These are phyloP conservation scores for Brachionus koreanus DNA, from an alignment of 1,140 invertebrate genomes.

Conservation along the genomic window DNA sequence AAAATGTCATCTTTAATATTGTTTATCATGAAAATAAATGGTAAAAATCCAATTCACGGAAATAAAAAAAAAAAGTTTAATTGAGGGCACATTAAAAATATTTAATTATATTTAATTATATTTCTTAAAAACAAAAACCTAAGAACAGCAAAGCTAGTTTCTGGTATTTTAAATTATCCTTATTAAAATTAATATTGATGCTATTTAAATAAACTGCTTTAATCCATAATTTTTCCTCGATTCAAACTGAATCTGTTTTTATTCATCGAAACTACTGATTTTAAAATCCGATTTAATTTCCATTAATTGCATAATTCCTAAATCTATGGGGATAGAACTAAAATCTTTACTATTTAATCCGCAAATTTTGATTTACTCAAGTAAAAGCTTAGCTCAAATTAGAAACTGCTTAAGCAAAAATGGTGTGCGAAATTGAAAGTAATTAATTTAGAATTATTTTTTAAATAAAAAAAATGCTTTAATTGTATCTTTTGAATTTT, in stretches of 20 bases:
- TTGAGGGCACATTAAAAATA: no score
- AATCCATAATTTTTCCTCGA: not conserved
- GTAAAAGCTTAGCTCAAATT: not conserved
- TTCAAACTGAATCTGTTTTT: not conserved
- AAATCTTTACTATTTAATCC: not conserved
- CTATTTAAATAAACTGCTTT: not conserved
- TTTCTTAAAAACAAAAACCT: no score
- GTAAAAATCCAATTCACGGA: no score
- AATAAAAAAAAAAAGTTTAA: no score
- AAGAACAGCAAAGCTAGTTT: no score
- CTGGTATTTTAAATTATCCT: no score
- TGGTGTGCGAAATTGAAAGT: not conserved
- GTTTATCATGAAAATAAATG: no score
- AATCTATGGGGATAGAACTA: not conserved
- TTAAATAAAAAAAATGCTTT: not conserved
- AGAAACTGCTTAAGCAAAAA: not conserved
- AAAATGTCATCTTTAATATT: no score
- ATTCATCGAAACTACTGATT: not conserved
- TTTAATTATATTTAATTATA: no score
- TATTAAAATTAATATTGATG: no score
- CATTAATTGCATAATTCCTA: not conserved
- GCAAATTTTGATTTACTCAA: not conserved
- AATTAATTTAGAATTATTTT: slow-evolving; percentile 11
- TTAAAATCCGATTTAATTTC: not conserved
- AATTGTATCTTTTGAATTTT: not conserved